These are phyloP conservation scores for Agrotis ipsilon DNA, from an alignment of 2,888 invertebrate species.

Conservation along the genomic window DNA sequence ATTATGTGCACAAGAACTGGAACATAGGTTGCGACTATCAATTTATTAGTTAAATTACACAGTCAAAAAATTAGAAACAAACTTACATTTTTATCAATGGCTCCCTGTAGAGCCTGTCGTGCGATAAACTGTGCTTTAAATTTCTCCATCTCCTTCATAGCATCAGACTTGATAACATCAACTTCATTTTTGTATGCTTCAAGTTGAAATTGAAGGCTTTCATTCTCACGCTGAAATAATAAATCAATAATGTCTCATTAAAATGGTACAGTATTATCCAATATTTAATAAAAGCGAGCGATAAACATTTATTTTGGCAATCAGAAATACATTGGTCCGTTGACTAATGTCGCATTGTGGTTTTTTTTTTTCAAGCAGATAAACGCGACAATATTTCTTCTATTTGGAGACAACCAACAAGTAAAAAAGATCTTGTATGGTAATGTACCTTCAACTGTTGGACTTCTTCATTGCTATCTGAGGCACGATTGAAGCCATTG, in stretches of 20 bases:
- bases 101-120: slow-evolving; percentile 86
- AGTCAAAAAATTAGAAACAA: not conserved
- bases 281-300: not conserved
- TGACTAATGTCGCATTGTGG: not conserved
- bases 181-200: slow-evolving; percentile 99
- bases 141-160: slow-evolving; percentile 94
- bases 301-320: not conserved
- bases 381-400: not conserved
- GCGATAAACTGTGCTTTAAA: slow-evolving; percentile 96
- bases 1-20: not conserved
- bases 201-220: slow-evolving; percentile 96
- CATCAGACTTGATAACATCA: slow-evolving; percentile 96
- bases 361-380: not conserved
- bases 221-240: slow-evolving; percentile 94
- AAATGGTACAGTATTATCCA: not conserved
- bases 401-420: not conserved
- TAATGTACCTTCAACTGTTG: slow-evolving; percentile 80
- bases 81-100: slow-evolving; percentile 80
- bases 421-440: not conserved
- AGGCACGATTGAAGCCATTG: slow-evolving; percentile 73
- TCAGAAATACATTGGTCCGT: not conserved
- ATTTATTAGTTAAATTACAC: not conserved
- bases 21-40: not conserved
- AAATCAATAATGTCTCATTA: not conserved
- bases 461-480: slow-evolving; percentile 74